Conservation (phyloP, 2,113 vertebrate genomes). For the Platichthys stellatus region DNA sequence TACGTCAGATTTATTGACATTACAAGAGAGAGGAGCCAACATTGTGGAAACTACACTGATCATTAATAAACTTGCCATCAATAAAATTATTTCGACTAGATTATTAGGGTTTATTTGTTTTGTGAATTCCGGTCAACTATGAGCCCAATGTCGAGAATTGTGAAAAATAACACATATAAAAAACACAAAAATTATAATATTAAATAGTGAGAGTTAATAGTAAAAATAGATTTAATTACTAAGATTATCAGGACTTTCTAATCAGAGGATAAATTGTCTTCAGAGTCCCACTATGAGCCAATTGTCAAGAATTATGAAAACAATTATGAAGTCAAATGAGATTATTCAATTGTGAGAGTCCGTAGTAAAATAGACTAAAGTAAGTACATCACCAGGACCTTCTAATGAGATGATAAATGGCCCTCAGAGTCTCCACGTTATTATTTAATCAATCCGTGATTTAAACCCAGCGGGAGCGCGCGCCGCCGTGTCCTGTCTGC, state of each 20-base stretch:
- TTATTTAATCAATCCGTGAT: constrained; percentile 48
- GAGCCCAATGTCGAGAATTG: neutral
- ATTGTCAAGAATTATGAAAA: no score
- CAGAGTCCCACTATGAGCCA: neutral
- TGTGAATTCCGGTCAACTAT: neutral
- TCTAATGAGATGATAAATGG: neutral
- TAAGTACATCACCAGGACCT: neutral
- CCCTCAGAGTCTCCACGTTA: constrained; percentile 13
- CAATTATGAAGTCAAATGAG: no score
- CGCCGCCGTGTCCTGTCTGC: constrained; percentile 61
- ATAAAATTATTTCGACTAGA: no score
- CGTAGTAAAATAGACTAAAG: neutral
- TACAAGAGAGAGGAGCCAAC: no score
- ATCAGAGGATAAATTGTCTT: constrained; percentile 3
- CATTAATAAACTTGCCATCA: no score
- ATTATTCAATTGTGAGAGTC: no score
- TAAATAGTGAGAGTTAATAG: neutral
- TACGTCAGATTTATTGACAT: neutral
- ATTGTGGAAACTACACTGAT: no score
- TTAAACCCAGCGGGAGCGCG: constrained; percentile 55
- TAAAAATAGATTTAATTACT: no score
- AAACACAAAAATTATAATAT: neutral
- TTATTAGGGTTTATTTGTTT: neutral
- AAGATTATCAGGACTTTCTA: neutral
- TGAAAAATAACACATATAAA: neutral